phyloP scores from a whole-genome alignment of 2,888 invertebrate species.

The Torymus tubicola region DNA sequence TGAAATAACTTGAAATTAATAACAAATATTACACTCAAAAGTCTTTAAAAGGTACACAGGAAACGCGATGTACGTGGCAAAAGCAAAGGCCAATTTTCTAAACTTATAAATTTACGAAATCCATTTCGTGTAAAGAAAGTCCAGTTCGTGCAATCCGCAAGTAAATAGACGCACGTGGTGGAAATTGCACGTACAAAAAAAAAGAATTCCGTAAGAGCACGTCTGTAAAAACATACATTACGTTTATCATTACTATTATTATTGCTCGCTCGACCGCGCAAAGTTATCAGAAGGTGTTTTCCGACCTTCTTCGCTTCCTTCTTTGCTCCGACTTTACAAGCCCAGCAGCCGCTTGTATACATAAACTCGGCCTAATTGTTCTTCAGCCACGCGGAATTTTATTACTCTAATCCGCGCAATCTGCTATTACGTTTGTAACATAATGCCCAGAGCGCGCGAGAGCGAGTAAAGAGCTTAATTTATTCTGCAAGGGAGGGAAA shows the following conservation, averaged over 20 bases:
- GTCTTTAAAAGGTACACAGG: too few species aligned
- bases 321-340: slow-evolving; percentile 6
- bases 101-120: slow-evolving; percentile 10
- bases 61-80: too few species aligned
- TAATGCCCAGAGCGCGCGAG: background rate
- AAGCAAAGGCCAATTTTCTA: too few species aligned
- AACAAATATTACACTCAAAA: too few species aligned
- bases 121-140: slow-evolving; percentile 17
- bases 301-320: slow-evolving; percentile 1
- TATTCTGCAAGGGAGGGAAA: slow-evolving; percentile 22
- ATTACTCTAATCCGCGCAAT: slow-evolving; percentile 51
- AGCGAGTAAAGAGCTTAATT: slow-evolving; percentile 39
- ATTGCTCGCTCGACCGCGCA: slow-evolving; percentile 5
- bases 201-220: too few species aligned
- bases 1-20: too few species aligned
- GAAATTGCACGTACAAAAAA: slow-evolving; percentile 19
- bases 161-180: slow-evolving; percentile 4
- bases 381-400: slow-evolving; percentile 45
- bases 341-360: slow-evolving; percentile 19
- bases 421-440: slow-evolving; percentile 36
- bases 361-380: slow-evolving; percentile 50
- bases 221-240: too few species aligned
- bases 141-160: background rate
- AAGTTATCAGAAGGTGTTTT: background rate
- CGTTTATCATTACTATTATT: slow-evolving; percentile 2